Conservation (phyloP, 2,888 invertebrate genomes). For the Nezara viridula region DNA sequence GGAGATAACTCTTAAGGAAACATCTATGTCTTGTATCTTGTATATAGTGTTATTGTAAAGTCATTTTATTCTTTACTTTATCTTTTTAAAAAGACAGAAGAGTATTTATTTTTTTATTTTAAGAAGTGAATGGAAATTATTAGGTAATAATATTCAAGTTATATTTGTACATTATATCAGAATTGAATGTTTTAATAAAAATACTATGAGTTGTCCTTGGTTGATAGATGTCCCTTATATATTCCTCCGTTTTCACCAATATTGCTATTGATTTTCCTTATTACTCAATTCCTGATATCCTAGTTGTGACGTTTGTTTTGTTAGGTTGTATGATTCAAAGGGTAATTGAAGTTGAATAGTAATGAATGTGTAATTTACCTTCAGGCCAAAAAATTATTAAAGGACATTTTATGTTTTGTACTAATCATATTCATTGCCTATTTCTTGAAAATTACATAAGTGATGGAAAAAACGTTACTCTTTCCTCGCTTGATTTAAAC, state of each 20-base stretch:
- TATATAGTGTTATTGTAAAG: not conserved
- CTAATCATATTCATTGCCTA: too few species aligned
- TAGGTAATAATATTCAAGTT: not conserved
- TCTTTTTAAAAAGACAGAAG: not conserved
- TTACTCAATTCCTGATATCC: too few species aligned
- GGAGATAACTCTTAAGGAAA: not conserved
- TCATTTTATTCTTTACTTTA: not conserved
- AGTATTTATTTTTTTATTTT: constrained; percentile 31
- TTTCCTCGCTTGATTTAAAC: too few species aligned
- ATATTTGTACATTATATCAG: not conserved
- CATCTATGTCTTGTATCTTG: not conserved
- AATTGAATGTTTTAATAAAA: constrained; percentile 22
- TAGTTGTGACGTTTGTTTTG: too few species aligned
- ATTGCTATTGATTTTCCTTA: too few species aligned
- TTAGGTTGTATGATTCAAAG: too few species aligned
- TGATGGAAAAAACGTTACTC: too few species aligned
- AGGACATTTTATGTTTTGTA: too few species aligned
- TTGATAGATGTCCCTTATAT: not conserved
- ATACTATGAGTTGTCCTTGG: not conserved
- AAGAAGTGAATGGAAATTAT: not conserved
- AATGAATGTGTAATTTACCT: too few species aligned
- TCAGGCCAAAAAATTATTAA: too few species aligned
- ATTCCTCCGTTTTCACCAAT: not conserved
- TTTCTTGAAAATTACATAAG: too few species aligned
- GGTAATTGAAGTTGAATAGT: too few species aligned